phyloP scores from a whole-genome alignment of 2,888 invertebrate species.

The Drosophila austrosaltans region DNA sequence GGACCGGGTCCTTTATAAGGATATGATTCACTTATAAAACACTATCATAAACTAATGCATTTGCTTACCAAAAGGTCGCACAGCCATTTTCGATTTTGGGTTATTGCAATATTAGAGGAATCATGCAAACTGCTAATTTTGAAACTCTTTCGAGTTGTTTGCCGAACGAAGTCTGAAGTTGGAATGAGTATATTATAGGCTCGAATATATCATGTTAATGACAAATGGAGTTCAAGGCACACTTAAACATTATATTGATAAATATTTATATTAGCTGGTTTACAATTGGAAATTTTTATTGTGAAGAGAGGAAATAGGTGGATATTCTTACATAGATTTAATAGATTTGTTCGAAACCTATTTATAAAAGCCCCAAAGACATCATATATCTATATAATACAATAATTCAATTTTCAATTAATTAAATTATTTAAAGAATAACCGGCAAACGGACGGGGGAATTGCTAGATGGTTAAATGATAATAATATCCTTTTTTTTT shows the following conservation, averaged over 20 bases:
- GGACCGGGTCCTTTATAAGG: slow-evolving; percentile 86
- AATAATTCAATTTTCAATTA: not conserved
- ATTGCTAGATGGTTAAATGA: not conserved
- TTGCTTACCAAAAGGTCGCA: slow-evolving; percentile 60
- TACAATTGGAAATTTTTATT: not conserved
- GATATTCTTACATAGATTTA: slow-evolving; percentile 4
- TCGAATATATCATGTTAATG: not conserved
- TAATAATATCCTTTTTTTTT: slow-evolving; percentile 1
- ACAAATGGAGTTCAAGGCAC: slow-evolving; percentile 17
- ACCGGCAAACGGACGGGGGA: not conserved
- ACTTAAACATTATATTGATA: not conserved
- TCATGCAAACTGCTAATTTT: slow-evolving; percentile 50
- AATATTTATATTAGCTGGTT: not conserved
- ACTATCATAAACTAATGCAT: not conserved
- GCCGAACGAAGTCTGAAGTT: slow-evolving; percentile 33
- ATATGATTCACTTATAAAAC: not conserved
- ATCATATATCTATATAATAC: not conserved
- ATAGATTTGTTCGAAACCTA: slow-evolving; percentile 3
- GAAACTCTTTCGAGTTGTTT: slow-evolving; percentile 62
- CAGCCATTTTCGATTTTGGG: slow-evolving; percentile 50
- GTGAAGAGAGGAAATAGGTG: not conserved
- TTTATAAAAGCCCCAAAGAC: not conserved
- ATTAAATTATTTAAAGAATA: not conserved
- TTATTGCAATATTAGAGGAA: slow-evolving; percentile 74
- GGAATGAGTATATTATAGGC: slow-evolving; percentile 16